A percentile compares a stretch with the other conserved stretches of the same genome.
phyloP scores from a whole-genome alignment of 2,113 vertebrate genomes.

The Corynorhinus townsendii region DNA sequence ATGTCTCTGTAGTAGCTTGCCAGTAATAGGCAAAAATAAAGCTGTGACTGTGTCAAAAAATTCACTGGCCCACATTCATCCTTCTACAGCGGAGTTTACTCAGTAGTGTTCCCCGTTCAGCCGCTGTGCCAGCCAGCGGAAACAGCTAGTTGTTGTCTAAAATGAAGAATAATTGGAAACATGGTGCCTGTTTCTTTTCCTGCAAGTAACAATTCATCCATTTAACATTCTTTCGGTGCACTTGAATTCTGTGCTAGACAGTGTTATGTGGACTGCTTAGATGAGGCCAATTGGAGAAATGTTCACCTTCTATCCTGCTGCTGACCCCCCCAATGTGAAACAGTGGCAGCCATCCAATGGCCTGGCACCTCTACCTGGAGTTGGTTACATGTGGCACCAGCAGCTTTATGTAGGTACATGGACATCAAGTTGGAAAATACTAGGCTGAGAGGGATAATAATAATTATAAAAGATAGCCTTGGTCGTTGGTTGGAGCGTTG shows the following conservation, averaged over 20 bases:
- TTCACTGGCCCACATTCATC: constrained; percentile 73
- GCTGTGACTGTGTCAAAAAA: constrained; percentile 76
- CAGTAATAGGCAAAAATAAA: constrained; percentile 77
- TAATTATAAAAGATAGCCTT: background rate
- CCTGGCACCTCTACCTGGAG: background rate
- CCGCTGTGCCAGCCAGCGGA: constrained; percentile 65
- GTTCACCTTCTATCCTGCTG: constrained; percentile 29
- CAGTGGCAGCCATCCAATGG: background rate
- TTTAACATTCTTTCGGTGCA: constrained; percentile 74
- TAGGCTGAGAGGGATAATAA: background rate
- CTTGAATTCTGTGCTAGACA: constrained; percentile 44
- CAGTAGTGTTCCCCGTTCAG: constrained; percentile 67
- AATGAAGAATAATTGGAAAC: constrained; percentile 77
- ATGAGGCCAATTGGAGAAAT: constrained; percentile 28
- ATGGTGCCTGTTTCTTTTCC: constrained; percentile 74
- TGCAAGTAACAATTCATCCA: constrained; percentile 72
- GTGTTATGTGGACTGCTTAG: constrained; percentile 31
- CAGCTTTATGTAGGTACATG: background rate
- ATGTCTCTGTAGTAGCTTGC: constrained; percentile 70
- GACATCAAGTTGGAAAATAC: background rate
- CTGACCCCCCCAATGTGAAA: background rate
- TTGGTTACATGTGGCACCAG: background rate
- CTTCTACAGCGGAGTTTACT: constrained; percentile 64
- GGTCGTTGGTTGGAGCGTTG: too few relatives aligned
- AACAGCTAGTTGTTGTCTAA: constrained; percentile 79